These are phyloP conservation scores for Limnephilus marmoratus DNA, from an alignment of 2,888 invertebrate species.

Conservation along the genomic window DNA sequence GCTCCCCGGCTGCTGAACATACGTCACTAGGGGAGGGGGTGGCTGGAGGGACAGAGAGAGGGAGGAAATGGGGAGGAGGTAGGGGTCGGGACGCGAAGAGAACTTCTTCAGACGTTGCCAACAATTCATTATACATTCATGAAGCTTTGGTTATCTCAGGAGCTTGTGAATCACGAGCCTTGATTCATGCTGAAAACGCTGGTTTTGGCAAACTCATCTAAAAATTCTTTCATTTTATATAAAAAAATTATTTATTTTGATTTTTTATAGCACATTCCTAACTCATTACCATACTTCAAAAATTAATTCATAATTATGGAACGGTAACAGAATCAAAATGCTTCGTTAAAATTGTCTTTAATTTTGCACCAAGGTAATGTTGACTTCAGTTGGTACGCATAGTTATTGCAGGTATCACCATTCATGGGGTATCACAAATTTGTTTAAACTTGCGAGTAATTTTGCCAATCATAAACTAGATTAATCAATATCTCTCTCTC, in stretches of 20 bases:
- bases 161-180: not conserved
- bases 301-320: too few relatives aligned
- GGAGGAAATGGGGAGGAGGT: constrained; percentile 30
- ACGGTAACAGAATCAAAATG: too few relatives aligned
- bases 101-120: constrained; percentile 56
- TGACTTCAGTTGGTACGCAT: too few relatives aligned
- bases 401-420: too few relatives aligned
- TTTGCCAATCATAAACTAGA: too few relatives aligned
- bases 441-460: too few relatives aligned
- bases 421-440: too few relatives aligned
- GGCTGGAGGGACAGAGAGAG: constrained; percentile 17
- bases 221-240: not conserved
- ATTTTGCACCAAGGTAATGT: too few relatives aligned
- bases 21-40: constrained; percentile 55
- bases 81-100: constrained; percentile 21
- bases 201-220: not conserved
- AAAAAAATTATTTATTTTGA: too few relatives aligned
- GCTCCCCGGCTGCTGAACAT: constrained; percentile 65
- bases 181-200: constrained; percentile 9
- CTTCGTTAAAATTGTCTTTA: too few relatives aligned
- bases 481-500: not conserved
- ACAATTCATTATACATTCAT: constrained; percentile 51
- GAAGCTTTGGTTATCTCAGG: constrained; percentile 36
- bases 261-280: too few relatives aligned
- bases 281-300: too few relatives aligned